Conservation (phyloP, 1,140 invertebrate genomes). For the Oscheius sp. region DNA sequence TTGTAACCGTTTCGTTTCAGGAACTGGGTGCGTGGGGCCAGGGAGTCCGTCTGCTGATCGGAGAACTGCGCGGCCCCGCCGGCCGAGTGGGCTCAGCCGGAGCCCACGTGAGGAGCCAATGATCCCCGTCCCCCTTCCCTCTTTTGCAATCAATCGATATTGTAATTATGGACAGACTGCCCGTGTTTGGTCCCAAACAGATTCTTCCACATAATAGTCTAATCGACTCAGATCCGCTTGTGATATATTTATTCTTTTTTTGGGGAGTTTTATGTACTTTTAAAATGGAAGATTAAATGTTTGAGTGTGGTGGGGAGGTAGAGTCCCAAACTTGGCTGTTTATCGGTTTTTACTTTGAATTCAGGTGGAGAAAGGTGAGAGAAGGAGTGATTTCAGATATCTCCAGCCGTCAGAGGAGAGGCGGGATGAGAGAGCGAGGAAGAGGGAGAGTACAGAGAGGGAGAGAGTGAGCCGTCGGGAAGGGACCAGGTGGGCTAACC, state of each 20-base stretch:
- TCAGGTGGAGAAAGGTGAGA: no score
- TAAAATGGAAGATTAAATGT: neutral
- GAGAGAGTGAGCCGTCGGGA: no score
- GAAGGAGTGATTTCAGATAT: conserved; percentile 40
- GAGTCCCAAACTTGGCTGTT: no score
- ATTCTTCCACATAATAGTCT: no score
- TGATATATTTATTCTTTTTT: neutral
- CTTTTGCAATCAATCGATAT: neutral
- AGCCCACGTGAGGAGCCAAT: neutral
- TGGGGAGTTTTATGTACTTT: neutral
- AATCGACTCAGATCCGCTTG: neutral
- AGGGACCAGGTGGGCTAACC: no score
- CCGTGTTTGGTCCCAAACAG: neutral
- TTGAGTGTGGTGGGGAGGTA: no score
- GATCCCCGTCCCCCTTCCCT: neutral
- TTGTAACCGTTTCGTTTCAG: no score
- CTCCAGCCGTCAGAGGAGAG: conserved; percentile 28
- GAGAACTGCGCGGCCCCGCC: conserved; percentile 29
- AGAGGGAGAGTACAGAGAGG: no score
- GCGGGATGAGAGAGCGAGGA: no score
- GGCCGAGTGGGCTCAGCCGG: neutral
- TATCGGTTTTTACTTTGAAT: no score
- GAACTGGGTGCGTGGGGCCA: conserved; percentile 46
- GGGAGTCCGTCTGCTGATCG: conserved; percentile 42
- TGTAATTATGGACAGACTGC: neutral